Evolutionary conservation across 2,888 invertebrate genomes (phyloP).

Genomic region (Calliphora vomitoria): DNA sequence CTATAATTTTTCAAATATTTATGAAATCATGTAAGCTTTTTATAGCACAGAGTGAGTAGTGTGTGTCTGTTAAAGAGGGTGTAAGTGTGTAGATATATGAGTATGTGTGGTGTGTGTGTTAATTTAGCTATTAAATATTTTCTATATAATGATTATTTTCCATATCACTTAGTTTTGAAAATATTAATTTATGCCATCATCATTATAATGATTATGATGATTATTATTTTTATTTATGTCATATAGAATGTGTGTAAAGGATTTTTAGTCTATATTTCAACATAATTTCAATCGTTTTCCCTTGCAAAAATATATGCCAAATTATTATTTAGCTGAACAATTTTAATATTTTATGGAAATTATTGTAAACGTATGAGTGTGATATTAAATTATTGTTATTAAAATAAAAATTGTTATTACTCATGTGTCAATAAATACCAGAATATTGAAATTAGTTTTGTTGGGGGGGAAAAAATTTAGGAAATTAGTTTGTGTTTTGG

Average conservation of each 20-base stretch:
- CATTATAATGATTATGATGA: not conserved
- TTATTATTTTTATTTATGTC: not conserved
- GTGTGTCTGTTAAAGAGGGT: not conserved
- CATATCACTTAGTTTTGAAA: conserved; percentile 39
- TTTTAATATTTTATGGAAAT: not conserved
- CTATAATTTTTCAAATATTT: conserved; percentile 1
- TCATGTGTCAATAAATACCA: not conserved
- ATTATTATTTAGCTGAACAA: not conserved
- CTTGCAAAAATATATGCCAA: not conserved
- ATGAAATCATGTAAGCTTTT: not conserved
- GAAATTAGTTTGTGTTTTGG: too few relatives aligned
- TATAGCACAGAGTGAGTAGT: not conserved
- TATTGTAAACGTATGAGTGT: not conserved
- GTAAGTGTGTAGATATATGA: not conserved
- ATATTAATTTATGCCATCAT: conserved; percentile 25
- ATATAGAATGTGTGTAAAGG: too few relatives aligned
- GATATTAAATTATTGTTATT: not conserved
- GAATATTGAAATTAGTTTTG: not conserved
- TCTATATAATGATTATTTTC: conserved; percentile 33
- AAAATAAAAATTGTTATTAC: not conserved
- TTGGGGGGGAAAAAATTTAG: not conserved
- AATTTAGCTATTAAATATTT: conserved; percentile 44
- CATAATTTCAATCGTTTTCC: too few relatives aligned
- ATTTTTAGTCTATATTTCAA: too few relatives aligned
- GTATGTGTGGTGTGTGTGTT: conserved; percentile 15